These are phyloP conservation scores for Macquaria ambigua DNA, from an alignment of 2,113 vertebrate genomes.

Conservation along the genomic window DNA sequence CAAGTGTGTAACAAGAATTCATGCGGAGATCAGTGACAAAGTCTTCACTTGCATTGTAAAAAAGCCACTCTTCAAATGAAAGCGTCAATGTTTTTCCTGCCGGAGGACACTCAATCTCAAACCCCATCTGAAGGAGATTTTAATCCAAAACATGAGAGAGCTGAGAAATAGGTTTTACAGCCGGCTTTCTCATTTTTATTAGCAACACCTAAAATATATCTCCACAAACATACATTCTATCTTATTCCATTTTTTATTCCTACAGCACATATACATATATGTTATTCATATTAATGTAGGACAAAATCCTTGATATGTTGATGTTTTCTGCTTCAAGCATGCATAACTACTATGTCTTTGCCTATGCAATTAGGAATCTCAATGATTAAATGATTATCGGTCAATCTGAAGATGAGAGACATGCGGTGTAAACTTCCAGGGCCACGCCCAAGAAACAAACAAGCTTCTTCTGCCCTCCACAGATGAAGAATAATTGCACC, in stretches of 20 bases:
- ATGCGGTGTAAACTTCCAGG: not conserved
- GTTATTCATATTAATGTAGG: not conserved
- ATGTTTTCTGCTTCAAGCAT: not conserved
- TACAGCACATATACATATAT: not conserved
- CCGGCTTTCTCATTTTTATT: not conserved
- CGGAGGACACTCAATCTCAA: not conserved
- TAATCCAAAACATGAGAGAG: constrained; percentile 26
- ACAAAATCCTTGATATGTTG: not conserved
- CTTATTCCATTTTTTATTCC: not conserved
- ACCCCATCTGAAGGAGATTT: not conserved
- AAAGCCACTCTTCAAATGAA: constrained; percentile 7
- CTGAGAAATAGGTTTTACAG: constrained; percentile 4
- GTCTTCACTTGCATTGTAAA: constrained; percentile 2
- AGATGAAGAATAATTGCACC: not conserved
- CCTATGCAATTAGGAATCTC: not conserved
- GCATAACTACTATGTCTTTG: not conserved
- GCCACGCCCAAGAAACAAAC: not conserved
- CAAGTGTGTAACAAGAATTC: constrained; percentile 2
- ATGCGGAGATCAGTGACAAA: constrained; percentile 1
- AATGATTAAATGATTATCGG: not conserved
- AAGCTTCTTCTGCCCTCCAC: not conserved
- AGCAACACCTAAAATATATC: not conserved
- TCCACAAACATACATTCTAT: not conserved
- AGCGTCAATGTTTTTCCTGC: constrained; percentile 11
- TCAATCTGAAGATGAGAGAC: not conserved